Evolutionary conservation across 2,113 vertebrate species (phyloP).

Genomic region (Beaufortia kweichowensis): DNA sequence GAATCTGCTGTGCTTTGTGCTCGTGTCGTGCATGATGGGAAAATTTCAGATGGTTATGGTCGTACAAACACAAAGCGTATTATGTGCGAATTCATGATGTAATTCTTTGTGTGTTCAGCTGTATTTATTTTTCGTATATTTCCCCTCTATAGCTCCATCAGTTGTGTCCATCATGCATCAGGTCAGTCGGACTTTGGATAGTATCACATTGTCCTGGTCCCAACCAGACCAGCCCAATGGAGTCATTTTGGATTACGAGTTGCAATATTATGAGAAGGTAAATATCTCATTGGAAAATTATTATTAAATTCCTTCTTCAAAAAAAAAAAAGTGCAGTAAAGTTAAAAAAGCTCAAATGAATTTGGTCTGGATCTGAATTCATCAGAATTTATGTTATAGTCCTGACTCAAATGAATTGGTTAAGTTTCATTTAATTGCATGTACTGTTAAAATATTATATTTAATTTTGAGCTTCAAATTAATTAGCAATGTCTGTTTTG

Average conservation of each 20-base stretch:
- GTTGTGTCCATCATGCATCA: constrained; percentile 96
- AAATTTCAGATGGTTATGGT: neutral
- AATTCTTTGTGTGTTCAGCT: neutral
- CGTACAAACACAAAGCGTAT: neutral
- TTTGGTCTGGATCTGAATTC: too few relatives aligned
- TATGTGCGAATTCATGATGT: too few relatives aligned
- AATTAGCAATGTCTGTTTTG: too few relatives aligned
- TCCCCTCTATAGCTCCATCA: constrained; percentile 80
- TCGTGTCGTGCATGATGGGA: neutral
- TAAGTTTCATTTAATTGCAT: too few relatives aligned
- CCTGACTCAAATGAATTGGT: too few relatives aligned
- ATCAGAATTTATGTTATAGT: too few relatives aligned
- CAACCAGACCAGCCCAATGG: constrained; percentile 95
- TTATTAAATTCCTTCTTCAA: neutral
- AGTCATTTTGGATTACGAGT: constrained; percentile 93
- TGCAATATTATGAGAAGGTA: constrained; percentile 95
- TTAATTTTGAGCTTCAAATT: too few relatives aligned
- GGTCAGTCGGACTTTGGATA: constrained; percentile 85
- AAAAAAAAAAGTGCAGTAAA: neutral
- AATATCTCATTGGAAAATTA: neutral
- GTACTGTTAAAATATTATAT: too few relatives aligned
- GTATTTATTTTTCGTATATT: neutral
- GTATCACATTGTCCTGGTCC: constrained; percentile 95
- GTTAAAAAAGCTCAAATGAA: too few relatives aligned
- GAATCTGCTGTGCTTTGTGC: constrained; percentile 4